Conservation (phyloP, 1,140 invertebrate genomes). For the Drosophila auraria region DNA sequence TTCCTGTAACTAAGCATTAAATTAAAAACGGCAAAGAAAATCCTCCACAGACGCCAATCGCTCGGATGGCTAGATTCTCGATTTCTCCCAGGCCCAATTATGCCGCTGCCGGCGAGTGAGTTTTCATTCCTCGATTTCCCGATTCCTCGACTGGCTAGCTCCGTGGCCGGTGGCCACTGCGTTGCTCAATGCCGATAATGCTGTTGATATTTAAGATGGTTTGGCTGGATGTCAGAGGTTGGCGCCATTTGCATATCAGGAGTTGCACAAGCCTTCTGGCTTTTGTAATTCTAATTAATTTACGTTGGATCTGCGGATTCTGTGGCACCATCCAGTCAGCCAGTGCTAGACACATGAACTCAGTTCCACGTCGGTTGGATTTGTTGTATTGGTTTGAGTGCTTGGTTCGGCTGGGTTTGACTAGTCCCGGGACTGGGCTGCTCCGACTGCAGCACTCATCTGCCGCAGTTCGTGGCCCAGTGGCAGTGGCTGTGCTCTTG, state of each 20-base stretch:
- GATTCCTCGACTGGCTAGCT: constrained; percentile 61
- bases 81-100: constrained; percentile 78
- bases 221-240: constrained; percentile 65
- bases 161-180: constrained; percentile 17
- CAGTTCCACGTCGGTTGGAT: constrained; percentile 16
- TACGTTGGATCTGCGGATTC: constrained; percentile 23
- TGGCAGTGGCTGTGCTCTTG: constrained; percentile 14
- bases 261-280: constrained; percentile 43
- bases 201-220: constrained; percentile 72
- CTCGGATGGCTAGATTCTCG: constrained; percentile 56
- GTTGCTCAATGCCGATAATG: constrained; percentile 66
- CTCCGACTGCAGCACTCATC: constrained; percentile 42
- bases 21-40: constrained; percentile 78
- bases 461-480: constrained; percentile 14
- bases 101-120: constrained; percentile 23
- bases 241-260: constrained; percentile 28
- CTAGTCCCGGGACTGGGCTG: constrained; percentile 1
- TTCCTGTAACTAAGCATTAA: constrained; percentile 76
- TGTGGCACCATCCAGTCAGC: constrained; percentile 3
- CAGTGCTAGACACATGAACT: constrained; percentile 19
- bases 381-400: background rate
- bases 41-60: constrained; percentile 59
- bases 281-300: constrained; percentile 65
- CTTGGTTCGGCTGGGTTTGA: constrained; percentile 4
- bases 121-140: constrained; percentile 68